Evolutionary conservation across 2,797 vertebrate genomes (phyloP).

Genomic region (Galagoides demidoff): DNA sequence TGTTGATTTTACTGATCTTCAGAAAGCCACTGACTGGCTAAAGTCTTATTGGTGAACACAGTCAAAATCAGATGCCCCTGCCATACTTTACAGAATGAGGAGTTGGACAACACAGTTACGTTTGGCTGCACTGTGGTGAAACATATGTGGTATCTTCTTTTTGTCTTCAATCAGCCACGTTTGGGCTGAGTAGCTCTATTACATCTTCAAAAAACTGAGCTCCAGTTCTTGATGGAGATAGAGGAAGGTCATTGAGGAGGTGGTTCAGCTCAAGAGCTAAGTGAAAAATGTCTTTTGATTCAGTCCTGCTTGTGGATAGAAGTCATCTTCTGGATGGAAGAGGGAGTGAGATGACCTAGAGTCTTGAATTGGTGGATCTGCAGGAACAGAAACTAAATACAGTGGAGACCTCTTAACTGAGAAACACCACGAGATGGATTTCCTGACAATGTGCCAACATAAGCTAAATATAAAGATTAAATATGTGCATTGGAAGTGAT

Average conservation of each 20-base stretch:
- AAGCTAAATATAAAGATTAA: slow-evolving; percentile 68
- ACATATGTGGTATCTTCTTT: slow-evolving; percentile 70
- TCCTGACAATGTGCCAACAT: slow-evolving; percentile 75
- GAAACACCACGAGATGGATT: slow-evolving; percentile 79
- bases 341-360: slow-evolving; percentile 78
- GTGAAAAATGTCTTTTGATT: slow-evolving; percentile 82
- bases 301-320: slow-evolving; percentile 75
- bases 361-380: slow-evolving; percentile 81
- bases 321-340: slow-evolving; percentile 73
- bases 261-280: slow-evolving; percentile 77
- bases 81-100: slow-evolving; percentile 72
- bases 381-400: slow-evolving; percentile 83
- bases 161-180: slow-evolving; percentile 79
- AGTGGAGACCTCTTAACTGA: slow-evolving; percentile 82
- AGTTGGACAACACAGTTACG: slow-evolving; percentile 74
- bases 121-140: slow-evolving; percentile 70
- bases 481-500: slow-evolving; percentile 61
- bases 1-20: slow-evolving; percentile 77
- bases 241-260: slow-evolving; percentile 77
- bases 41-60: slow-evolving; percentile 71
- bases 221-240: slow-evolving; percentile 81
- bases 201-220: slow-evolving; percentile 77
- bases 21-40: slow-evolving; percentile 71
- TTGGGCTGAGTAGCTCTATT: slow-evolving; percentile 75
- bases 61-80: slow-evolving; percentile 76